These are phyloP conservation scores for Orchesella cincta DNA, from an alignment of 1,140 invertebrate species.

Conservation along the genomic window DNA sequence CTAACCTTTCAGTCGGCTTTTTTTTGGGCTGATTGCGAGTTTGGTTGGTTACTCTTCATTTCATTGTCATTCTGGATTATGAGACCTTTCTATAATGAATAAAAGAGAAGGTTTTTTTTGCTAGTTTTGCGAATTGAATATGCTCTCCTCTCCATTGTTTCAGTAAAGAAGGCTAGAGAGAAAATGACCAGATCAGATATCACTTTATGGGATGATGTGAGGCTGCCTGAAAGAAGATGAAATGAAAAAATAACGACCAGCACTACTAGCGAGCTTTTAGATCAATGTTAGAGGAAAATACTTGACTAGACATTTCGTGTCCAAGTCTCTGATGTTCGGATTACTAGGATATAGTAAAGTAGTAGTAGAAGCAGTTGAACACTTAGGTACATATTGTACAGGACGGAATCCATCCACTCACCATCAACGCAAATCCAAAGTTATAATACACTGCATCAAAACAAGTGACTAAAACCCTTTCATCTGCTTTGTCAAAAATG, in stretches of 20 bases:
- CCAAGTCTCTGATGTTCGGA: too few relatives aligned
- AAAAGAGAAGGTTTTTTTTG: neutral
- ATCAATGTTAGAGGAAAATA: too few relatives aligned
- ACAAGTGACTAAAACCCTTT: neutral
- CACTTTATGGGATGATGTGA: too few relatives aligned
- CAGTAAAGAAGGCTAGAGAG: neutral
- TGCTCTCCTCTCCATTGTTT: neutral
- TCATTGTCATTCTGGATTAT: conserved; percentile 18
- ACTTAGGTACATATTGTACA: too few relatives aligned
- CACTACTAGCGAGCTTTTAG: too few relatives aligned
- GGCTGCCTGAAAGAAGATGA: too few relatives aligned
- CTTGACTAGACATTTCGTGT: too few relatives aligned
- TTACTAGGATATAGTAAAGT: too few relatives aligned
- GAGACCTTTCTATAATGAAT: neutral
- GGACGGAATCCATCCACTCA: neutral
- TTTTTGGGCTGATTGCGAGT: neutral
- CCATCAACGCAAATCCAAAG: neutral
- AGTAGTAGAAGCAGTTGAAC: too few relatives aligned
- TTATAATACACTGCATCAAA: neutral
- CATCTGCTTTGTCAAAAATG: neutral
- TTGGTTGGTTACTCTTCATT: neutral
- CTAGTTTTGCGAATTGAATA: neutral
- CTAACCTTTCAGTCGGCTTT: conserved; percentile 21
- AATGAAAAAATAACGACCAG: too few relatives aligned
- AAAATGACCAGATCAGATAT: neutral